Percentiles rank a stretch among this genome's conserved stretches.
Evolutionary conservation across 2,797 vertebrate species (phyloP).

Genomic region (Leptodactylus fallax): DNA sequence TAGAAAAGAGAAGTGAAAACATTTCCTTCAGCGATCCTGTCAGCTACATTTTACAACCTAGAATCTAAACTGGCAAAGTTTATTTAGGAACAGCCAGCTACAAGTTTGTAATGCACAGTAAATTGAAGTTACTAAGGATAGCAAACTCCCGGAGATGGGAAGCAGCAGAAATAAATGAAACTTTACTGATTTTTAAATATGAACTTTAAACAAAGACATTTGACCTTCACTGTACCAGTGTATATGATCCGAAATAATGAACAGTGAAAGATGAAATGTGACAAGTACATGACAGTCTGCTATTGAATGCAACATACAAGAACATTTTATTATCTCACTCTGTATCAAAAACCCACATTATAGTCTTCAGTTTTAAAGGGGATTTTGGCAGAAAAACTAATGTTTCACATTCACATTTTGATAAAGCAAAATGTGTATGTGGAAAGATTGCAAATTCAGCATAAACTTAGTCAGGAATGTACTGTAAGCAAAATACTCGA

Average conservation of each 20-base stretch:
- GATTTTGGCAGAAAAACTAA: background rate
- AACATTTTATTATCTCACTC: slow-evolving; percentile 60
- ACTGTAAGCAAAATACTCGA: no score
- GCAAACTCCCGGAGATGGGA: slow-evolving; percentile 37
- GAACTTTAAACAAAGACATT: slow-evolving; percentile 70
- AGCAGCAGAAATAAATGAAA: slow-evolving; percentile 61
- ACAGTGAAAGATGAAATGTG: slow-evolving; percentile 62
- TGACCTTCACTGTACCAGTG: slow-evolving; percentile 68
- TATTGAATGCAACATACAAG: slow-evolving; percentile 53
- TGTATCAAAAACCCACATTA: slow-evolving; percentile 29
- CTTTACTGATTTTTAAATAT: slow-evolving; percentile 64
- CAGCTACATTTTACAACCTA: slow-evolving; percentile 1
- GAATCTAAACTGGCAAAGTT: slow-evolving; percentile 30
- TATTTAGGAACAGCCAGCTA: slow-evolving; percentile 28
- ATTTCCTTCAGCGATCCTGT: slow-evolving; percentile 9
- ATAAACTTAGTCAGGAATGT: no score
- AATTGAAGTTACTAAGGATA: slow-evolving; percentile 50
- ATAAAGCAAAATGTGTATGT: slow-evolving; percentile 3
- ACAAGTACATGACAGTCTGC: slow-evolving; percentile 62
- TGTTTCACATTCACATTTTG: background rate
- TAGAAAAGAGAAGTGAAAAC: background rate
- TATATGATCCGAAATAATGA: slow-evolving; percentile 65
- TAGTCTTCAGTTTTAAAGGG: slow-evolving; percentile 18
- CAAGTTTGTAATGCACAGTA: slow-evolving; percentile 48
- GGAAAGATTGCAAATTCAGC: background rate